These are phyloP conservation scores for Zygaena filipendulae DNA, from an alignment of 2,888 invertebrate species.

Conservation along the genomic window DNA sequence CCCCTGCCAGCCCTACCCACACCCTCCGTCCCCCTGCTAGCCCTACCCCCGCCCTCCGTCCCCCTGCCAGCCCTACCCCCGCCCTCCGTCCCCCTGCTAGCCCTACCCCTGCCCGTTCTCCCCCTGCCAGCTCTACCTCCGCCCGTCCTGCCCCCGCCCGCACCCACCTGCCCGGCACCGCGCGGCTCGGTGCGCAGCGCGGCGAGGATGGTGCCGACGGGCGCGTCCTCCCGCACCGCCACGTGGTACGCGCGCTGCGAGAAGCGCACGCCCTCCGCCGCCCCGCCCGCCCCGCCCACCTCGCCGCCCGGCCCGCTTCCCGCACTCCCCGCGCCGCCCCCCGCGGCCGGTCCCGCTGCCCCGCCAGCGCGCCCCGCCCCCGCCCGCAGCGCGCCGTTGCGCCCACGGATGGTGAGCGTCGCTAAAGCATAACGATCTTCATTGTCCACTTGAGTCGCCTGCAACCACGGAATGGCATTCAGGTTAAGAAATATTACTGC, in stretches of 20 bases:
- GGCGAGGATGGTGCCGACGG: constrained; percentile 77
- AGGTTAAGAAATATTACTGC: constrained; percentile 4
- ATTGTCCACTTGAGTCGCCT: constrained; percentile 87
- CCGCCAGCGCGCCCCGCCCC: constrained; percentile 56
- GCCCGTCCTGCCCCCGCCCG: too few relatives aligned
- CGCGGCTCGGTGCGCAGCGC: constrained; percentile 72
- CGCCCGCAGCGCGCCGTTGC: constrained; percentile 71
- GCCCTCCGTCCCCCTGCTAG: too few relatives aligned
- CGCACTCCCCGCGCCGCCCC: constrained; percentile 70
- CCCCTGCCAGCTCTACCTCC: too few relatives aligned
- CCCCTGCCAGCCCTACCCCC: too few relatives aligned
- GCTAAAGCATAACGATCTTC: constrained; percentile 88
- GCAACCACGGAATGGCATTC: constrained; percentile 12
- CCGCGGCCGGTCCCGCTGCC: constrained; percentile 23
- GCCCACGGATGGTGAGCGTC: constrained; percentile 81
- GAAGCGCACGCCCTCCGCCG: constrained; percentile 68
- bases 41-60: too few relatives aligned
- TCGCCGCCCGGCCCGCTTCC: constrained; percentile 37
- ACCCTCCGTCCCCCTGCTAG: too few relatives aligned
- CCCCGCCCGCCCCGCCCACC: constrained; percentile 18
- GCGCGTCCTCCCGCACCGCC: constrained; percentile 80
- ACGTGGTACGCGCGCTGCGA: constrained; percentile 76
- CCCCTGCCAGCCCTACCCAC: too few relatives aligned
- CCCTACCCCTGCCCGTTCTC: too few relatives aligned
- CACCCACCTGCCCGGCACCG: constrained; percentile 25